Percentiles rank a stretch among this genome's conserved stretches.
phyloP scores from a whole-genome alignment of 2,113 vertebrate species.

The Equus przewalskii region DNA sequence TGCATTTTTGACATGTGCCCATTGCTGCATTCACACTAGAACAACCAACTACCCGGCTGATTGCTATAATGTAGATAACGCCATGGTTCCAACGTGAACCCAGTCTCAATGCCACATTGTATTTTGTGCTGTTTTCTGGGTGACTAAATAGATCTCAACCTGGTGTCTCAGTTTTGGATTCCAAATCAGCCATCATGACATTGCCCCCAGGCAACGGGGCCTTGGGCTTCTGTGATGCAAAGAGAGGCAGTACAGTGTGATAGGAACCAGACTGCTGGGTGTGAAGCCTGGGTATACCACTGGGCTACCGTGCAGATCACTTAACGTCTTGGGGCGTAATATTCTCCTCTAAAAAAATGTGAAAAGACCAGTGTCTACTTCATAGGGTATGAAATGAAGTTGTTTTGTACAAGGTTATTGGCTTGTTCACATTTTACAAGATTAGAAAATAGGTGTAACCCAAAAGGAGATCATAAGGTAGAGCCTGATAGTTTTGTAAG shows the following conservation, averaged over 20 bases:
- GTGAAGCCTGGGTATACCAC: neutral
- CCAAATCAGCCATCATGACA: neutral
- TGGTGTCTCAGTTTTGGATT: neutral
- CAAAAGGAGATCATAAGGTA: neutral
- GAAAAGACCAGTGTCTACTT: neutral
- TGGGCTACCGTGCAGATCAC: neutral
- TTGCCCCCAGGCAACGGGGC: neutral
- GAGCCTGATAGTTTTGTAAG: neutral
- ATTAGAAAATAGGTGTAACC: constrained; percentile 17
- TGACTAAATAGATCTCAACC: neutral
- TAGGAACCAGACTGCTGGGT: neutral
- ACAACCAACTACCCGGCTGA: neutral
- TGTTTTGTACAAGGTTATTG: neutral
- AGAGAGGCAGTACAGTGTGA: neutral
- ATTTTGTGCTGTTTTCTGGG: neutral
- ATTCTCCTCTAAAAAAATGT: neutral
- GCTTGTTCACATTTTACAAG: constrained; percentile 26
- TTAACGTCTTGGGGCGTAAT: neutral
- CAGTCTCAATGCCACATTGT: neutral
- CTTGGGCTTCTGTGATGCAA: neutral
- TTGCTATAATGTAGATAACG: neutral
- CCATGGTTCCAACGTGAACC: neutral
- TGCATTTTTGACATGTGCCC: neutral
- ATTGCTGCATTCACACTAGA: neutral
- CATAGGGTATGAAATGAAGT: neutral